A percentile compares a stretch with the other conserved stretches of the same genome.
Conservation (phyloP, 2,797 vertebrate species). For the Acipenser oxyrinchus region DNA sequence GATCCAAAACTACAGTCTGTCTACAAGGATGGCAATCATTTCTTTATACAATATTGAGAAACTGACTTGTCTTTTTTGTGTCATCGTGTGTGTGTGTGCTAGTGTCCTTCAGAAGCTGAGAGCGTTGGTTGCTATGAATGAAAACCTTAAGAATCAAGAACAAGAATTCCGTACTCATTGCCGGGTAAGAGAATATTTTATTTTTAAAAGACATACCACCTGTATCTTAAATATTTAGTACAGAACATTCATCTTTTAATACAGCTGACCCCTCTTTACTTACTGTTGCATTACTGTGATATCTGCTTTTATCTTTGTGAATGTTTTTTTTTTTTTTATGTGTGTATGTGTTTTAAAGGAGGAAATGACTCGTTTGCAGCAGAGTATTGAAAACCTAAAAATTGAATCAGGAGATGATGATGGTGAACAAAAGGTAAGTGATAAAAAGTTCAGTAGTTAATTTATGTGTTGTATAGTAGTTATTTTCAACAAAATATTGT, state of each 20-base stretch:
- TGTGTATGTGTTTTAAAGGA: slow-evolving; percentile 55
- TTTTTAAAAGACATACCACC: no score
- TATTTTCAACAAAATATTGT: no score
- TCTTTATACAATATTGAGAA: no score
- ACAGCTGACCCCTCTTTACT: no score
- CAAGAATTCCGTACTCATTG: slow-evolving; percentile 89
- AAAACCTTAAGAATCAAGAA: slow-evolving; percentile 87
- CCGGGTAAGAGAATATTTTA: slow-evolving; percentile 58
- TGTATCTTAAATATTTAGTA: no score
- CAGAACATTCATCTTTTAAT: no score
- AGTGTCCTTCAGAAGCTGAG: slow-evolving; percentile 79
- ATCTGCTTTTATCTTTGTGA: no score
- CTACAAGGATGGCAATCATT: no score
- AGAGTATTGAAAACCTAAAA: slow-evolving; percentile 76
- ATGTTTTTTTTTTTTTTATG: no score
- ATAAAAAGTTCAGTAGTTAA: not conserved
- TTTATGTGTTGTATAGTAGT: no score
- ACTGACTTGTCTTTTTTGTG: not conserved
- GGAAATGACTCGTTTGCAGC: slow-evolving; percentile 86
- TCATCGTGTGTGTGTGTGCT: slow-evolving; percentile 9
- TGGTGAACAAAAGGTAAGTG: slow-evolving; percentile 71
- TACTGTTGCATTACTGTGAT: no score
- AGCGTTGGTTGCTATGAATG: slow-evolving; percentile 83
- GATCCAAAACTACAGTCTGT: no score
- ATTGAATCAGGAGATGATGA: slow-evolving; percentile 53